These are phyloP conservation scores for Globodera rostochiensis DNA, from an alignment of 1,140 invertebrate species.

Conservation along the genomic window DNA sequence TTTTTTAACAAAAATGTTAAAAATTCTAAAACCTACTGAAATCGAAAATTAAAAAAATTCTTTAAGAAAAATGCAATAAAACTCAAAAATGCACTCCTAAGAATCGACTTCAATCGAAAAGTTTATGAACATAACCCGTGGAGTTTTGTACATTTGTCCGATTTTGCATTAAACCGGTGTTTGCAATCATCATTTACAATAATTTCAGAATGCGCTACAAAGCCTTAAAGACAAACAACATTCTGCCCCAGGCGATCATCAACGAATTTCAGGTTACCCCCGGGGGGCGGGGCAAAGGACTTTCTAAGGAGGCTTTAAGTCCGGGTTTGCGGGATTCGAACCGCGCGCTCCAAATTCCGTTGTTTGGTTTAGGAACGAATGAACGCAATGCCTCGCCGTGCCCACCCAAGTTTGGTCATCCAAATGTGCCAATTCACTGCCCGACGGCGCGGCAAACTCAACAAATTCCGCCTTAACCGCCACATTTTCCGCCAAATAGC, in stretches of 20 bases:
- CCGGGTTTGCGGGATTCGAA: no score
- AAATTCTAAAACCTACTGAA: no score
- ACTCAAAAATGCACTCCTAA: no score
- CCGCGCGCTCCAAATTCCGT: neutral
- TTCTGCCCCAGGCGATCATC: slow-evolving; percentile 61
- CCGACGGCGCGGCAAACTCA: slow-evolving; percentile 61
- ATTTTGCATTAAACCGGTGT: no score
- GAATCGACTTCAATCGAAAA: no score
- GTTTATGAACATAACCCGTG: no score
- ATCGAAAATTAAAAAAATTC: no score
- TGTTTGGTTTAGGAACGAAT: slow-evolving; percentile 14
- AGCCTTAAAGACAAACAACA: slow-evolving; percentile 60
- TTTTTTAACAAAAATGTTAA: no score
- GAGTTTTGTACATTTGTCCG: slow-evolving; percentile 21
- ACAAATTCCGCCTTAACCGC: slow-evolving; percentile 58
- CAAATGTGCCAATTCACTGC: slow-evolving; percentile 65
- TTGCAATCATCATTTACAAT: no score
- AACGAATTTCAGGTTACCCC: slow-evolving; percentile 56
- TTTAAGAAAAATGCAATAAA: neutral
- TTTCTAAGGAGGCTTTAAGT: no score
- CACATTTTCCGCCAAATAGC: slow-evolving; percentile 61
- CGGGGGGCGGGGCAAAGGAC: neutral
- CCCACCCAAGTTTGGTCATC: slow-evolving; percentile 48
- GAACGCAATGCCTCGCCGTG: slow-evolving; percentile 27
- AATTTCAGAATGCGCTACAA: slow-evolving; percentile 58